Base-by-base conservation (phyloP, 2,113 vertebrate genomes). In the Notiomystis cincta region DNA sequence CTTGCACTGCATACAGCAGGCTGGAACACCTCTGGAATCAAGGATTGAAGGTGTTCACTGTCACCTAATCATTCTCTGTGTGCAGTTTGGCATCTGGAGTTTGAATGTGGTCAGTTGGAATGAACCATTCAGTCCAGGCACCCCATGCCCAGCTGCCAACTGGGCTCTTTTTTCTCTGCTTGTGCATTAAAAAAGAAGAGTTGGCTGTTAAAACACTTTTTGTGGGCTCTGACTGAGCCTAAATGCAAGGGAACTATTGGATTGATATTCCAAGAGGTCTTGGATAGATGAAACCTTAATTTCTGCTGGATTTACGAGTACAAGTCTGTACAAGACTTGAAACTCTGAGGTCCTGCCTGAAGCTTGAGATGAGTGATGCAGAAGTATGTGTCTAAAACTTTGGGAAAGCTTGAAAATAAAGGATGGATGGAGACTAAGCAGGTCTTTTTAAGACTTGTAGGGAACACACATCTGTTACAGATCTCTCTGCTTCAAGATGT, bases 311-410 rank as follows among this genome's bases (percentile, higher is more conserved):
- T 58, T 75, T 66, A 56, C n/a, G n/a, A n/a, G n/a, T n/a, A n/a
- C n/a, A n/a, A 20, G 47, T 6, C 3, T 42, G 9, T 23, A 24
- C 3, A 31, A n/a, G 13, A 14, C 48, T n/a, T 30, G 12, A 64
- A 82, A 73, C 17, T 37, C 11, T 27, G 3, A 8, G 51, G 44
- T 86, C 33, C 25, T 83, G 21, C 30, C 9, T 13, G 64, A 67
- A 58, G 25, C 14, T 76, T 0, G 0, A 13, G 17, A 35, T 31
- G 22, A 69, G 25, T n/a, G 66, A 31, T 28, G 45, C 5, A 27
- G 21, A 71, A 50, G 10, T 28, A 17, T 20, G 11, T 58, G 47
- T 35, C 35, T 80, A 35, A 82, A 93, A 72, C 31, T 30, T 67
- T 50, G 12, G 6, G 48, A 56, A 80, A 83, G 61, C 11, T 31